Evolutionary conservation across 2,888 invertebrate species (phyloP).

Genomic region (Bunonema sp.): DNA sequence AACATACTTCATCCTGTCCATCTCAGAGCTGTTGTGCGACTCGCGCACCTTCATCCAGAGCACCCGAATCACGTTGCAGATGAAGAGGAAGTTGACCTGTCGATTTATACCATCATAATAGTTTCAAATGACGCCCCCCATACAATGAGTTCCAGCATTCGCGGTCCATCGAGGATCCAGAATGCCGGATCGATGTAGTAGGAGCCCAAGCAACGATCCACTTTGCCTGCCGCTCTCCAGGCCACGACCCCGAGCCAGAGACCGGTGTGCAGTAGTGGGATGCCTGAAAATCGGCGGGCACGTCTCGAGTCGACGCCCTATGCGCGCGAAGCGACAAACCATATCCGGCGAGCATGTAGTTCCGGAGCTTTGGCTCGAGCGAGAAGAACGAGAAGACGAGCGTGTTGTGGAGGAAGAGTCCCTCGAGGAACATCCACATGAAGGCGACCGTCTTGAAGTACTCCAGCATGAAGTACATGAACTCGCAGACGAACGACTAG

Average conservation of each 20-base stretch:
- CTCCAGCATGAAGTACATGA: slow-evolving; percentile 65
- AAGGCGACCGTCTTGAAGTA: slow-evolving; percentile 78
- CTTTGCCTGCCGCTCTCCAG: slow-evolving; percentile 29
- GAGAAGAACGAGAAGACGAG: slow-evolving; percentile 55
- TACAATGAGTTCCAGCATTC: slow-evolving; percentile 65
- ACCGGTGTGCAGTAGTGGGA: slow-evolving; percentile 37
- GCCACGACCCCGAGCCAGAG: slow-evolving; percentile 35
- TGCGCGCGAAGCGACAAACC: too few relatives aligned
- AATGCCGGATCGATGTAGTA: slow-evolving; percentile 42
- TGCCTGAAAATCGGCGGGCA: slow-evolving; percentile 27
- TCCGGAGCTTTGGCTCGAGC: slow-evolving; percentile 44
- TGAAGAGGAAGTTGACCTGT: slow-evolving; percentile 48
- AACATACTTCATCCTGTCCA: slow-evolving; percentile 47
- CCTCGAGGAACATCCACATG: slow-evolving; percentile 93
- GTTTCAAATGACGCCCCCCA: slow-evolving; percentile 46
- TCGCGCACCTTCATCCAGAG: slow-evolving; percentile 48
- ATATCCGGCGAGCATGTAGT: slow-evolving; percentile 47
- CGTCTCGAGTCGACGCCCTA: too few relatives aligned
- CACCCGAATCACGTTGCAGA: slow-evolving; percentile 50
- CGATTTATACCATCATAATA: not conserved
- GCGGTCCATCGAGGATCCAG: slow-evolving; percentile 78
- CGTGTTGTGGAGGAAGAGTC: slow-evolving; percentile 67
- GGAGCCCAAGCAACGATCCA: slow-evolving; percentile 35
- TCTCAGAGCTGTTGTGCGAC: slow-evolving; percentile 46
- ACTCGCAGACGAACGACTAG: slow-evolving; percentile 67